A percentile compares a stretch with the other conserved stretches of the same genome.
Evolutionary conservation across 2,888 invertebrate species (phyloP).

Genomic region (Ophion slaviceki): DNA sequence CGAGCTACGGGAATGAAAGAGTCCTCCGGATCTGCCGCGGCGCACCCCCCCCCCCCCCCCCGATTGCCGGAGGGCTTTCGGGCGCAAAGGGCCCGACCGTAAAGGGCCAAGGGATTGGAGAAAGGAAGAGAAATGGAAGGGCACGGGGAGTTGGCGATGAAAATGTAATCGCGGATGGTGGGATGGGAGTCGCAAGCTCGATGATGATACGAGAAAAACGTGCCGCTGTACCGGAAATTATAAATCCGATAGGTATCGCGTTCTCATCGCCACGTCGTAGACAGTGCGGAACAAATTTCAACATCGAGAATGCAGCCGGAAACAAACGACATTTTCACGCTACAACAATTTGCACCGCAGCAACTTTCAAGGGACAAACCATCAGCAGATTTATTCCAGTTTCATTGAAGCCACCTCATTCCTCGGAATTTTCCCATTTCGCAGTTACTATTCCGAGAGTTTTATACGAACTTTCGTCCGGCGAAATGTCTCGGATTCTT

Average conservation of each 20-base stretch:
- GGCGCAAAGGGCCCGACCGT: slow-evolving; percentile 69
- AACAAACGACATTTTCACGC: background rate
- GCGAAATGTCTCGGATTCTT: background rate
- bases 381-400: background rate
- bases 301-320: background rate
- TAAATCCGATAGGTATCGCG: slow-evolving; percentile 46
- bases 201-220: slow-evolving; percentile 57
- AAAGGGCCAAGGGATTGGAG: slow-evolving; percentile 67
- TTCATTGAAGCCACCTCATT: background rate
- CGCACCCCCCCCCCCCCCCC: slow-evolving; percentile 61
- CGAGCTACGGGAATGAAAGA: slow-evolving; percentile 68
- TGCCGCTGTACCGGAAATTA: slow-evolving; percentile 49
- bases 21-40: slow-evolving; percentile 68
- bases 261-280: background rate
- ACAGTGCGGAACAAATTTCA: slow-evolving; percentile 6
- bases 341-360: background rate
- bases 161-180: slow-evolving; percentile 47
- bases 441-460: background rate
- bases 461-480: background rate
- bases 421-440: background rate
- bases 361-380: background rate
- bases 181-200: slow-evolving; percentile 22
- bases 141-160: slow-evolving; percentile 52
- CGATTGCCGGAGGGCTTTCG: slow-evolving; percentile 70
- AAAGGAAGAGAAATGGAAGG: background rate